phyloP scores from a whole-genome alignment of 2,797 vertebrate genomes.

The Melanotaenia boesemani region DNA sequence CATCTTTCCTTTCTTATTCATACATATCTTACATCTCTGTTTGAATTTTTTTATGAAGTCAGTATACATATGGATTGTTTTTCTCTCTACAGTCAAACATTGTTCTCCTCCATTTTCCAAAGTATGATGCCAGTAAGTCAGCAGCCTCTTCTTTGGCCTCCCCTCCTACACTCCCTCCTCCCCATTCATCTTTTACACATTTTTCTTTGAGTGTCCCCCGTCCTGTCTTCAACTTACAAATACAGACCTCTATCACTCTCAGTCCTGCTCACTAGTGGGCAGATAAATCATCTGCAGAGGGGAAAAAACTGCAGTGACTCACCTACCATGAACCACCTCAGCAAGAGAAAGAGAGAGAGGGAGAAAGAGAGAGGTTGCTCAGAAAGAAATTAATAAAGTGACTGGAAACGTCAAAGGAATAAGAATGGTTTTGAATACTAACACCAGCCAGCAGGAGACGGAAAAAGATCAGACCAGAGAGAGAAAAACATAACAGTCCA shows the following conservation, averaged over 20 bases:
- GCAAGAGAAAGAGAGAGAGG: conserved; percentile 38
- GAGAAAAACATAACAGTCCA: neutral
- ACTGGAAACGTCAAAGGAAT: conserved; percentile 62
- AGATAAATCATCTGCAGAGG: conserved; percentile 70
- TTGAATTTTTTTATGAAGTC: conserved; percentile 52
- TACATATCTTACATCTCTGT: neutral
- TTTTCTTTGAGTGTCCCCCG: conserved; percentile 30
- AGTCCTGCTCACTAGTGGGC: conserved; percentile 55
- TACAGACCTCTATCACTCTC: conserved; percentile 42
- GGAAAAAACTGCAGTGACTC: conserved; percentile 68
- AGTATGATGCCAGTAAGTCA: conserved; percentile 49
- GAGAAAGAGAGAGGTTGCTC: conserved; percentile 25
- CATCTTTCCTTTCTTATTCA: neutral
- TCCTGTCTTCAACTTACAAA: conserved; percentile 10
- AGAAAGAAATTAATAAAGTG: conserved; percentile 58
- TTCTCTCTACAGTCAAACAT: conserved; percentile 36
- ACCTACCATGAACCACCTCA: conserved; percentile 62
- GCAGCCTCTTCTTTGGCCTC: conserved; percentile 18
- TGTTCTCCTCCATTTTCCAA: conserved; percentile 48
- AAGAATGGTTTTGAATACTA: conserved; percentile 50
- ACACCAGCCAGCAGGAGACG: conserved; percentile 30
- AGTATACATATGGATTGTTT: conserved; percentile 53
- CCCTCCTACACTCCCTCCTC: conserved; percentile 17
- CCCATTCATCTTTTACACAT: conserved; percentile 48
- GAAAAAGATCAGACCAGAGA: conserved; percentile 13